Percentiles rank a stretch among this genome's conserved stretches.
phyloP scores from a whole-genome alignment of 2,113 vertebrate genomes.

The Origma solitaria region DNA sequence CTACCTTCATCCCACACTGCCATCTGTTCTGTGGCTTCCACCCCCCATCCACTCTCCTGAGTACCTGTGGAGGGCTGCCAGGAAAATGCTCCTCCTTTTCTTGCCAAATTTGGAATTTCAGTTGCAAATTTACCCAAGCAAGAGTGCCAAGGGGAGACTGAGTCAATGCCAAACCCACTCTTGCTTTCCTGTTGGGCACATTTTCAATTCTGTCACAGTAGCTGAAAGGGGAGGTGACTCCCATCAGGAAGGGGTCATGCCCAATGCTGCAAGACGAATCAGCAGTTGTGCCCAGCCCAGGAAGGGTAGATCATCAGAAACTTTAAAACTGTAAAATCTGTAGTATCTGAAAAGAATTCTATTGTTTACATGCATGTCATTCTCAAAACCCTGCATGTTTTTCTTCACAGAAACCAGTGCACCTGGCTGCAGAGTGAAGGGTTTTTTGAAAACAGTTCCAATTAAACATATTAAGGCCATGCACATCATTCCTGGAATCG shows the following conservation, averaged over 20 bases:
- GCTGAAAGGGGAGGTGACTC: not conserved
- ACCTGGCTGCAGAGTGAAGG: not conserved
- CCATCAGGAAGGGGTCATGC: not conserved
- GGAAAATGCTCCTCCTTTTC: conserved; percentile 42
- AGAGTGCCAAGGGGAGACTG: conserved; percentile 26
- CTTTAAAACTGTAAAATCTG: not conserved
- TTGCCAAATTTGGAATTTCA: conserved; percentile 55
- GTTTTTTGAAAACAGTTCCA: not conserved
- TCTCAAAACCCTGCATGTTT: not conserved
- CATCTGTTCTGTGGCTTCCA: conserved; percentile 46
- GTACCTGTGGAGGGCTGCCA: conserved; percentile 30
- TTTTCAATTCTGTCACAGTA: conserved; percentile 19
- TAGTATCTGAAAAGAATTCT: not conserved
- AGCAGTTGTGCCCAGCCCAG: not conserved
- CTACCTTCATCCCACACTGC: conserved; percentile 10
- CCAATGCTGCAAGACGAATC: not conserved
- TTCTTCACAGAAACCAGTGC: not conserved
- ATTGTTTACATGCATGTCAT: not conserved
- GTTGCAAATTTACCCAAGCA: conserved; percentile 35
- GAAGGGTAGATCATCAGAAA: not conserved
- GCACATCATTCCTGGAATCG: not conserved
- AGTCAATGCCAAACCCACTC: not conserved
- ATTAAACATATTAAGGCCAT: not conserved
- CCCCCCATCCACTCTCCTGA: conserved; percentile 3
- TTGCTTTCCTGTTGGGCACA: not conserved